phyloP scores from a whole-genome alignment of 2,797 vertebrate genomes.

The Bovichtus diacanthus region DNA sequence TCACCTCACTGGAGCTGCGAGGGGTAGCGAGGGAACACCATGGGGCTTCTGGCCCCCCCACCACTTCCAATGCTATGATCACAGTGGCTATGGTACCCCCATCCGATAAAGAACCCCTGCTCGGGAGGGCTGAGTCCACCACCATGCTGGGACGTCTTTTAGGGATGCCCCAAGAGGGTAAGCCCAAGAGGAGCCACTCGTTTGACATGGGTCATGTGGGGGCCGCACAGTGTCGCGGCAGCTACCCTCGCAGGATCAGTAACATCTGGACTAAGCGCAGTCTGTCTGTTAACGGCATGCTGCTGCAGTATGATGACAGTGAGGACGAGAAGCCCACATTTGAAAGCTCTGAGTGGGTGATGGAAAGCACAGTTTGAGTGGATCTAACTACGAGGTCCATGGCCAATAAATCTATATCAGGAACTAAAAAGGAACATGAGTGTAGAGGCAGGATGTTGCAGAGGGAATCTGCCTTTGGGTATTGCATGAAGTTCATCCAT shows the following conservation, averaged over 20 bases:
- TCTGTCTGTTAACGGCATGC: slow-evolving; percentile 97
- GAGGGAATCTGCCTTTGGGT: slow-evolving; percentile 60
- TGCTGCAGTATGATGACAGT: slow-evolving; percentile 93
- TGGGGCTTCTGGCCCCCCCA: slow-evolving; percentile 78
- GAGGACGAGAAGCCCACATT: slow-evolving; percentile 90
- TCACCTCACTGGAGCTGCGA: slow-evolving; percentile 93
- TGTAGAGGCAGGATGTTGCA: slow-evolving; percentile 34
- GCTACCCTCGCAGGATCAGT: slow-evolving; percentile 92
- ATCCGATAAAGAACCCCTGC: slow-evolving; percentile 94
- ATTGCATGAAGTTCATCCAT: slow-evolving; percentile 82
- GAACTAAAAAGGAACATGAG: slow-evolving; percentile 53
- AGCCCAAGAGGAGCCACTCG: slow-evolving; percentile 96
- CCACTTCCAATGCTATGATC: slow-evolving; percentile 67
- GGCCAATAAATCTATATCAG: slow-evolving; percentile 51
- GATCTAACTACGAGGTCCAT: slow-evolving; percentile 26
- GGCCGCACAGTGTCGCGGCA: slow-evolving; percentile 87
- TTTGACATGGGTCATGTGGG: slow-evolving; percentile 97
- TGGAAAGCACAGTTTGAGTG: slow-evolving; percentile 96
- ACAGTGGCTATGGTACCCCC: slow-evolving; percentile 84
- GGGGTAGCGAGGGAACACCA: slow-evolving; percentile 89
- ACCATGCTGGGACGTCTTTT: slow-evolving; percentile 91
- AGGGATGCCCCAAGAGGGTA: slow-evolving; percentile 91
- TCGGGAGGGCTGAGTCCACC: slow-evolving; percentile 90
- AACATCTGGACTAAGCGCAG: slow-evolving; percentile 99
- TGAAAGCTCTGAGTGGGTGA: slow-evolving; percentile 95